Evolutionary conservation across 2,113 vertebrate species (phyloP), one percentile per base, ranked within the genome.

Genomic region (Rousettus leschenaultii): DNA sequence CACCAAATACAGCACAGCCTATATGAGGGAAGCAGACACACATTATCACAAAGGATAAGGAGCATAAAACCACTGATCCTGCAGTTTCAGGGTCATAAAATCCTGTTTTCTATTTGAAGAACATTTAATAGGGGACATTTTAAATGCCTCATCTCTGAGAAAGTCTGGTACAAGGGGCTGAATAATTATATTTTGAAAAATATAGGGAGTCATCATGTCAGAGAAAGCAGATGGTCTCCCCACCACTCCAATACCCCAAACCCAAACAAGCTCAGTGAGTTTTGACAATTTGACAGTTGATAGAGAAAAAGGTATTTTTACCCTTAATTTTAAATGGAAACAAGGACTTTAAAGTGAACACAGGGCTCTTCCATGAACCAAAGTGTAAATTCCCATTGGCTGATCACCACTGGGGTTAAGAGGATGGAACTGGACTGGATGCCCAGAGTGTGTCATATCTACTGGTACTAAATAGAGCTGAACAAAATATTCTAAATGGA

Each of bases 31-130:
- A 96, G 75, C 12, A 97, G 65, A 86, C 35, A 85, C 95, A 96
- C 92, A 97, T 98, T 97, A 97, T 7, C 88, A 86, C 89, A 79
- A 89, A 92, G 97, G 80, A 91, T 94, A 97, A 98, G 95, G 95
- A 97, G 80, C 93, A 40, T 97, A 98, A 98, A 98, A 97, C 96
- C 96, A 98, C 97, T 97, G 96, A 98, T 98, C 95, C 98, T 98
- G 95, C 96, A 97, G 94, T 98, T 98, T 96, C 91, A 95, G 97
- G 96, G 95, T 98, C 98, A 98, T 97, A 98, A 98, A 97, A 97
- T 97, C 89, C 87, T 98, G 86, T 91, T 98, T 98, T 98, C 95
- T 96, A 85, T 98, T 94, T 97, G 97, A 97, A 98, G 98, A 97
- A 79, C 92, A 96, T 98, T 98, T 98, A 97, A 98, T 96, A 97